Evolutionary conservation across 2,113 vertebrate genomes (phyloP).

Genomic region (Nyctibius bracteatus): DNA sequence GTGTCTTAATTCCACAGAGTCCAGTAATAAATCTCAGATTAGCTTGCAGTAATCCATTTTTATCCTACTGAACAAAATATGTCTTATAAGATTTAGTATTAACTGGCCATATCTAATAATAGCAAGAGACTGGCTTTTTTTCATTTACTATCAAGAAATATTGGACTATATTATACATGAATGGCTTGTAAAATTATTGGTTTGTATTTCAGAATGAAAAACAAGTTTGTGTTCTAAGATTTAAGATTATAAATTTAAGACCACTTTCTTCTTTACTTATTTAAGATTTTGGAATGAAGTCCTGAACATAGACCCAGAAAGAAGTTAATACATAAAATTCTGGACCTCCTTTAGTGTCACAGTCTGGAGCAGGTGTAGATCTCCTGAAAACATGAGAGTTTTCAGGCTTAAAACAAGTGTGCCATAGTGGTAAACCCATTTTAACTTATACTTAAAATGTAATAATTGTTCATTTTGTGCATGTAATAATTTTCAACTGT

Average conservation of each 20-base stretch:
- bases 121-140: not conserved
- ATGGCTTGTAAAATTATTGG: constrained; percentile 10
- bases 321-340: not conserved
- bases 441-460: not conserved
- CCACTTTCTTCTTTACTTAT: not conserved
- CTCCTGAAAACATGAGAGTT: not conserved
- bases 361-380: not conserved
- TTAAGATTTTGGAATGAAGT: not conserved
- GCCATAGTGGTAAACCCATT: constrained; percentile 12
- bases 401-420: not conserved
- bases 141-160: not conserved
- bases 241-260: not conserved
- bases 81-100: not conserved
- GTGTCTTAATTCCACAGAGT: not conserved
- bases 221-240: not conserved
- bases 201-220: not conserved
- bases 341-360: not conserved
- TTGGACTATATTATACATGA: constrained; percentile 41
- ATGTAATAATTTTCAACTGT: not conserved
- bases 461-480: constrained; percentile 4
- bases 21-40: not conserved
- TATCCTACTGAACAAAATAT: not conserved
- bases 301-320: not conserved
- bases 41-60: constrained; percentile 13
- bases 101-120: not conserved